Conservation (phyloP, 2,113 vertebrate species). For the Grammomys dolichurus region DNA sequence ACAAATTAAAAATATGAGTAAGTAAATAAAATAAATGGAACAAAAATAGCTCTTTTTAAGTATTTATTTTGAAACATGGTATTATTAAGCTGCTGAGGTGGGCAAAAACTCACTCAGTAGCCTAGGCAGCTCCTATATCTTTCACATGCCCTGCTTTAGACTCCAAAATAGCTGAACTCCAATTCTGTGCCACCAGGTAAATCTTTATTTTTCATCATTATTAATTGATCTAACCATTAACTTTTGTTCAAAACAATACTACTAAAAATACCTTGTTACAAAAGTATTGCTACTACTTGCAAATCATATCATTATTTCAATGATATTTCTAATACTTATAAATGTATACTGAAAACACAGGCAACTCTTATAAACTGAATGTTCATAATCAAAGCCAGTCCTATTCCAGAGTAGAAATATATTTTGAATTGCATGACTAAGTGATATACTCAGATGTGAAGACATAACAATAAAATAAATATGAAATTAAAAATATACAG, state of each 20-base stretch:
- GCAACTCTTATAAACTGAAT: neutral
- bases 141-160: neutral
- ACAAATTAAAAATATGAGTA: neutral
- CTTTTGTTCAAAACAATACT: neutral
- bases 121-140: neutral
- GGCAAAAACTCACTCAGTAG: neutral
- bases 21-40: neutral
- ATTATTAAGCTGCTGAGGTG: no score
- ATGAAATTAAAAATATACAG: slow-evolving; percentile 5
- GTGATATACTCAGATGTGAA: neutral
- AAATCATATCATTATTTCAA: neutral
- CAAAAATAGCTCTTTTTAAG: neutral
- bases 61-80: neutral
- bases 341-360: neutral
- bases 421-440: neutral
- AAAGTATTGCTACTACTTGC: neutral
- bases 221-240: neutral
- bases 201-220: neutral
- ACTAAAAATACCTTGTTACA: neutral
- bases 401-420: neutral
- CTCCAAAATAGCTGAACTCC: neutral
- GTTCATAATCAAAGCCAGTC: neutral
- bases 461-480: neutral
- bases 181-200: neutral
- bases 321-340: neutral